Base-by-base conservation (phyloP, 2,888 invertebrate genomes). In the Microctonus brassicae region DNA sequence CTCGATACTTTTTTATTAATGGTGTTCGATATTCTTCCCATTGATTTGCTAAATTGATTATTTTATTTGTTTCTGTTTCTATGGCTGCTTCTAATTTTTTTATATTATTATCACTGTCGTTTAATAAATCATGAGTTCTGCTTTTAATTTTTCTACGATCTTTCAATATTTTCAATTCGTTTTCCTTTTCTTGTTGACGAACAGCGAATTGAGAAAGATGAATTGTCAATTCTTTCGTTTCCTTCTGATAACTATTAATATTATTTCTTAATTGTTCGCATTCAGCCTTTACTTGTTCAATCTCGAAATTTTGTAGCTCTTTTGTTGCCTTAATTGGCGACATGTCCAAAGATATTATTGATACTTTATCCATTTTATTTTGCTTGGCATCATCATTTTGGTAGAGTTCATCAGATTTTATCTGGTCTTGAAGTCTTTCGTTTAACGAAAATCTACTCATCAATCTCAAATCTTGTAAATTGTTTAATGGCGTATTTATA, bases 11-110 rank as follows among this genome's bases (percentile, higher is more conserved):
- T 76, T 91, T 89, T 29, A 93, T 88, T 13, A 94, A 86, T 0
- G 94, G 93, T 33, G 89, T 89, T 76, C 93, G 89, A 80, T 94
- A 93, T 64, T 91, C 90, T 79, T 93, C 92, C 94, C 95, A 95
- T 80, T 94, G 93, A 70, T 90, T 90, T 4, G 91, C 91, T 63
- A 95, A 85, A 69, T 89, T 90, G 29, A 91, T 88, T 39, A 94
- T 87, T 80, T 92, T 90, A 79, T 91, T 91, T 62, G 90, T 90
- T 74, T 92, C 91, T 22, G 89, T 88, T 73, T 92, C 91, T 22
- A 94, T 90, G 17, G 91, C 82, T 17, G 87, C 85, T 78, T 90
- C 90, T 70, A 93, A 84, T 86, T 92, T 92, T 5, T 83, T 81
- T 52, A 91, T 82, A 82, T 92, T 92, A 58, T 90, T 90, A 61